Conservation (phyloP, 2,797 vertebrate genomes). For the Microctenopoma stevenorrisi region DNA sequence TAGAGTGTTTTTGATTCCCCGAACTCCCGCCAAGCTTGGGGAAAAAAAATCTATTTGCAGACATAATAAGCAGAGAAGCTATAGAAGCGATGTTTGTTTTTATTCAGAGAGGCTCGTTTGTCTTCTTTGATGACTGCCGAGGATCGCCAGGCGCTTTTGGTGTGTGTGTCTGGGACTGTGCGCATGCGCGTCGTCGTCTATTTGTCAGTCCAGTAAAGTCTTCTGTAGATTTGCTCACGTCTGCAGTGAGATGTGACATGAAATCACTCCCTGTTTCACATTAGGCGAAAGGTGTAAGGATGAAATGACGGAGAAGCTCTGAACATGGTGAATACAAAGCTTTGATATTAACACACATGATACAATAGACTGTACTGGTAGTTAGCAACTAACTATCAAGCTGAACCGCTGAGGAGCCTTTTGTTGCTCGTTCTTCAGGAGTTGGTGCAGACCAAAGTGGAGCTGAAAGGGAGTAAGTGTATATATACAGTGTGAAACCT, state of each 20-base stretch:
- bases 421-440: too few species aligned
- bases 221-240: conserved; percentile 7
- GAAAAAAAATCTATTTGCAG: conserved; percentile 31
- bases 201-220: conserved; percentile 3
- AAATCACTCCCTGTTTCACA: conserved; percentile 7
- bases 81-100: conserved; percentile 34
- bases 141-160: not conserved
- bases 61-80: conserved; percentile 39
- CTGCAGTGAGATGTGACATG: not conserved
- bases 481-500: too few species aligned
- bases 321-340: too few species aligned
- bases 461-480: too few species aligned
- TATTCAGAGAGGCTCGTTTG: conserved; percentile 33
- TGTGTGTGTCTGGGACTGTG: not conserved
- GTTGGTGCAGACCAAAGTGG: too few species aligned
- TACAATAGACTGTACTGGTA: too few species aligned
- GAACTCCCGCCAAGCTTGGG: conserved; percentile 18
- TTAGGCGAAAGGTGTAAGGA: not conserved
- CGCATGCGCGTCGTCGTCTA: not conserved
- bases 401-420: too few species aligned
- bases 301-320: not conserved
- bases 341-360: too few species aligned
- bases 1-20: conserved; percentile 46
- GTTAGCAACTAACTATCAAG: too few species aligned
- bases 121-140: conserved; percentile 27